Conservation (phyloP, 2,113 vertebrate species). For the Scalopus aquaticus region DNA sequence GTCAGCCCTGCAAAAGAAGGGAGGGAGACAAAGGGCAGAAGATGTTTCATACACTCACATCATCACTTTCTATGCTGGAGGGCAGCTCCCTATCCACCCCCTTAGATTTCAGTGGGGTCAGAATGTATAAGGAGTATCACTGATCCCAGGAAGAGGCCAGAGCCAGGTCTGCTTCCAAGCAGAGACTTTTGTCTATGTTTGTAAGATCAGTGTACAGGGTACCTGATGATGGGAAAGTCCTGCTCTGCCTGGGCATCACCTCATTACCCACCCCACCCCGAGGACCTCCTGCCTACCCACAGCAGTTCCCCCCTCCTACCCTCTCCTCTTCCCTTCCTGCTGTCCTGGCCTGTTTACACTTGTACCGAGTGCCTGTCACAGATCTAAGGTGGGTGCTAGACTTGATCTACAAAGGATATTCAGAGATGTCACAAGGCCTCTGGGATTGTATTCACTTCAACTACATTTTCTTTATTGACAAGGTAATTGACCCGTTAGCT, state of each 20-base stretch:
- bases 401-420: not conserved
- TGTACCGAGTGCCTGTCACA: not conserved
- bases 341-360: not conserved
- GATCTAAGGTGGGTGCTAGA: not conserved
- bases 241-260: rapidly evolving
- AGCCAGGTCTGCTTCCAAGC: not conserved
- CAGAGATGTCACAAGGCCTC: not conserved
- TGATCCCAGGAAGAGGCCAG: not conserved
- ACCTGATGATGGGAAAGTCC: not conserved
- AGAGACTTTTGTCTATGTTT: not conserved
- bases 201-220: not conserved
- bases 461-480: not conserved
- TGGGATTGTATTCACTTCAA: not conserved
- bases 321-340: not conserved
- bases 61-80: not conserved
- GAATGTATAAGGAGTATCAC: not conserved
- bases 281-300: too few species aligned
- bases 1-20: slow-evolving; percentile 9
- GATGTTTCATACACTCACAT: not conserved
- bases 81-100: not conserved
- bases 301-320: not conserved
- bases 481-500: not conserved
- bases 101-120: not conserved
- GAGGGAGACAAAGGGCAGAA: slow-evolving; percentile 45
- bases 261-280: rapidly evolving